Conservation (phyloP, 2,888 invertebrate genomes). For the Hololepta plana region DNA sequence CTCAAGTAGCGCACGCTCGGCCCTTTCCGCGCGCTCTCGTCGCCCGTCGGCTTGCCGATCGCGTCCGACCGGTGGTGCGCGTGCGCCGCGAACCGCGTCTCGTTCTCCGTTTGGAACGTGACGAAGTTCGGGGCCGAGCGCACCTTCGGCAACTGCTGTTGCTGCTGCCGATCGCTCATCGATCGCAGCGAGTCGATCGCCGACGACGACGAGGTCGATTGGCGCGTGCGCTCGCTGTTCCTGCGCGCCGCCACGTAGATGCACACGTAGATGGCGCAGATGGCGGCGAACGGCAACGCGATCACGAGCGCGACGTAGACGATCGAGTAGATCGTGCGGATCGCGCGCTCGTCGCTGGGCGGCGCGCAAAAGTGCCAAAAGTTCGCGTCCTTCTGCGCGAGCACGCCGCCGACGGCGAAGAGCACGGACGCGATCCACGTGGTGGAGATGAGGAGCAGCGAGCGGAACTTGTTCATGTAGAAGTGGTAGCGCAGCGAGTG, state of each 20-base stretch:
- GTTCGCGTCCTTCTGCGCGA: constrained; percentile 27
- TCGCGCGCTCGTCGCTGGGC: too few species aligned
- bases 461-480: constrained; percentile 32
- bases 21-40: constrained; percentile 6
- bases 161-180: too few species aligned
- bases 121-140: constrained; percentile 22
- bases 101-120: constrained; percentile 10
- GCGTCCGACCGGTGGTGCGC: neutral
- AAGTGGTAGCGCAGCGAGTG: constrained; percentile 44
- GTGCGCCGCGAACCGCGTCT: neutral
- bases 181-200: neutral
- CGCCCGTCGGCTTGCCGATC: too few species aligned
- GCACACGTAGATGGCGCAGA: constrained; percentile 55
- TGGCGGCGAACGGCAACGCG: constrained; percentile 36
- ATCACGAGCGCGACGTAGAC: constrained; percentile 29
- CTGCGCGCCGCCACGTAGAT: constrained; percentile 61
- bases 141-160: constrained; percentile 21
- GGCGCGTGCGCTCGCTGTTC: constrained; percentile 43
- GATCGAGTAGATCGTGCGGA: constrained; percentile 23
- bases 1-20: constrained; percentile 37
- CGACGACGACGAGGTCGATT: constrained; percentile 17
- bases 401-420: constrained; percentile 28
- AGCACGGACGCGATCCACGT: constrained; percentile 30
- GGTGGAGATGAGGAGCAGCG: constrained; percentile 27
- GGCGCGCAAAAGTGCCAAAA: constrained; percentile 11